Conservation (phyloP, 2,113 vertebrate species). For the Pungitius pungitius region DNA sequence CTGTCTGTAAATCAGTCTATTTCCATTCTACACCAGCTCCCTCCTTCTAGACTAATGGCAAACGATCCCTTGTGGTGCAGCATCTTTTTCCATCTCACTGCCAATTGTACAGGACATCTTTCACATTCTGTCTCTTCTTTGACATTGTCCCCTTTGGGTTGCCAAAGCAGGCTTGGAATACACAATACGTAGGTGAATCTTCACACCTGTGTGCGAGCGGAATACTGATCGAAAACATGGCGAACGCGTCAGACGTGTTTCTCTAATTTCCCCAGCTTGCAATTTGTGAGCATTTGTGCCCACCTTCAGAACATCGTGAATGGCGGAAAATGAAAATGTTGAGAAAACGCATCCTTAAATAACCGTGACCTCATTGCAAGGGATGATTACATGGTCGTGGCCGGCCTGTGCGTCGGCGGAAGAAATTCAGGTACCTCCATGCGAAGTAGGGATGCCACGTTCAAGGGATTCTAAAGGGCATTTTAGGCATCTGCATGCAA, state of each 20-base stretch:
- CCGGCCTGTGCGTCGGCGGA: slow-evolving; percentile 27
- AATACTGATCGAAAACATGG: slow-evolving; percentile 28
- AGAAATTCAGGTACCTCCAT: slow-evolving; percentile 37
- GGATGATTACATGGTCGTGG: slow-evolving; percentile 25
- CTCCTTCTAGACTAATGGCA: slow-evolving; percentile 65
- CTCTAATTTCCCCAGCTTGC: background rate
- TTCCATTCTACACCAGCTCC: slow-evolving; percentile 67
- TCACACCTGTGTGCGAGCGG: slow-evolving; percentile 11
- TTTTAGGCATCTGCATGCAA: slow-evolving; percentile 58
- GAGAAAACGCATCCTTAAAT: slow-evolving; percentile 37
- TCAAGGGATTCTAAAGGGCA: slow-evolving; percentile 55
- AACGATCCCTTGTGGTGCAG: slow-evolving; percentile 67
- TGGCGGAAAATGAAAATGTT: background rate
- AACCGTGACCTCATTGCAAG: slow-evolving; percentile 39
- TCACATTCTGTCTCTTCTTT: slow-evolving; percentile 67
- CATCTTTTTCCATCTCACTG: slow-evolving; percentile 72
- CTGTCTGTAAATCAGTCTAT: slow-evolving; percentile 64
- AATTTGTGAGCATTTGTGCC: background rate
- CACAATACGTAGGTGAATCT: slow-evolving; percentile 37
- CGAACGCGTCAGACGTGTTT: background rate
- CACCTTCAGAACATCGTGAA: background rate
- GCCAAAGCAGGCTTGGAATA: slow-evolving; percentile 52
- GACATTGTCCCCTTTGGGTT: slow-evolving; percentile 62
- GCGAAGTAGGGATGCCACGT: slow-evolving; percentile 51
- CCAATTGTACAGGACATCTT: slow-evolving; percentile 72